These are phyloP conservation scores for Plutella xylostella DNA, from an alignment of 2,888 invertebrate species.

Conservation along the genomic window DNA sequence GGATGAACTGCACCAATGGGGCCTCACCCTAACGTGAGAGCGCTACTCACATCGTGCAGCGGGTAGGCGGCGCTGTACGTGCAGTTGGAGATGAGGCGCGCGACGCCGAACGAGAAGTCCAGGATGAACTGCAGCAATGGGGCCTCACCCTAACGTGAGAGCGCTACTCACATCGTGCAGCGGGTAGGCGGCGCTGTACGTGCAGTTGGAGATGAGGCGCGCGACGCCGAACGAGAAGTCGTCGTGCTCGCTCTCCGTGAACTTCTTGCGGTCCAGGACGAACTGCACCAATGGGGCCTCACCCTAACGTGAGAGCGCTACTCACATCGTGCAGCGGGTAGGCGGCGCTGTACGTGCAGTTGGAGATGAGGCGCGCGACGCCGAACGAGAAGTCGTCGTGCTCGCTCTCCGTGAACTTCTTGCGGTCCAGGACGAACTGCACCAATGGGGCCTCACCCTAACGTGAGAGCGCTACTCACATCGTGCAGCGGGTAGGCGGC, in stretches of 20 bases:
- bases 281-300: constrained; percentile 96
- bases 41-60: constrained; percentile 81
- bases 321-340: constrained; percentile 91
- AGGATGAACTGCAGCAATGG: too few relatives aligned
- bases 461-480: too few relatives aligned
- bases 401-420: constrained; percentile 76
- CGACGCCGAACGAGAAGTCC: too few relatives aligned
- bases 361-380: constrained; percentile 78
- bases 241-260: constrained; percentile 72
- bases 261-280: constrained; percentile 89
- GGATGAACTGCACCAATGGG: too few relatives aligned
- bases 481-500: constrained; percentile 92
- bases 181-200: constrained; percentile 87
- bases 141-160: too few relatives aligned
- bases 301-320: too few relatives aligned
- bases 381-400: constrained; percentile 85
- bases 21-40: too few relatives aligned
- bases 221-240: constrained; percentile 87
- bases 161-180: constrained; percentile 87
- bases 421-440: constrained; percentile 91
- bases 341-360: constrained; percentile 81
- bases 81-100: constrained; percentile 77
- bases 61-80: constrained; percentile 88
- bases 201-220: constrained; percentile 77
- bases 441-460: too few relatives aligned